Base-by-base conservation (phyloP, 2,113 vertebrate species). In the Heterotis niloticus region DNA sequence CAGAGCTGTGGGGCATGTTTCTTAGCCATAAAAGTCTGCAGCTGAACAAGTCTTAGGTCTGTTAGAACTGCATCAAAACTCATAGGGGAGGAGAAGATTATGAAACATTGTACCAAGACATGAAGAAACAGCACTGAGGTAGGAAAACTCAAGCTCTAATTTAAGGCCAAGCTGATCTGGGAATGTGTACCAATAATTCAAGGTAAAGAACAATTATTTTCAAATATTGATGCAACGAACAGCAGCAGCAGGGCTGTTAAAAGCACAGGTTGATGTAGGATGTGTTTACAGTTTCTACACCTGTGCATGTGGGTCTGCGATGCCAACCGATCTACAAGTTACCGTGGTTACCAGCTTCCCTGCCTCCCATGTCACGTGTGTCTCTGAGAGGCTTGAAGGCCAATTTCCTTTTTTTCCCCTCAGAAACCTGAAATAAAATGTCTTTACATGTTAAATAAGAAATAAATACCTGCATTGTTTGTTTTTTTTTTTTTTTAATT, bases 301-400 rank as follows among this genome's bases (percentile, higher is more conserved):
- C 80, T 79, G 79, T 59, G 29, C 79, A 26, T n/a, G 66, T 65
- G 70, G 44, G 75, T 77, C 76, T 76, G 34, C 77, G 56, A 69
- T n/a, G 73, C 79, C 75, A 77, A 65, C 84, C 86, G 71, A 86
- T 85, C 81, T 81, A 81, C 77, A 73, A 64, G 81, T 86, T 86
- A 85, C 83, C 82, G 78, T 87, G 87, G 86, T 86, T 86, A 85
- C 82, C 81, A 73, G 75, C 79, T 75, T 78, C 78, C 17, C 34
- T 52, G 76, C 71, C 76, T 84, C 82, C 81, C 78, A 69, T 82
- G 76, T 82, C 79, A 77, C 80, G n/a, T 64, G 60, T 51, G 29
- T 64, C 78, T 70, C 73, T 29, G 13, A 82, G 69, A 80, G 70
- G 76, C 80, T 67, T 71, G 81, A 78, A 56, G 68, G 60, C 77